Evolutionary conservation across 2,888 invertebrate species (phyloP).

Genomic region (Marasmarcha lunaedactyla): DNA sequence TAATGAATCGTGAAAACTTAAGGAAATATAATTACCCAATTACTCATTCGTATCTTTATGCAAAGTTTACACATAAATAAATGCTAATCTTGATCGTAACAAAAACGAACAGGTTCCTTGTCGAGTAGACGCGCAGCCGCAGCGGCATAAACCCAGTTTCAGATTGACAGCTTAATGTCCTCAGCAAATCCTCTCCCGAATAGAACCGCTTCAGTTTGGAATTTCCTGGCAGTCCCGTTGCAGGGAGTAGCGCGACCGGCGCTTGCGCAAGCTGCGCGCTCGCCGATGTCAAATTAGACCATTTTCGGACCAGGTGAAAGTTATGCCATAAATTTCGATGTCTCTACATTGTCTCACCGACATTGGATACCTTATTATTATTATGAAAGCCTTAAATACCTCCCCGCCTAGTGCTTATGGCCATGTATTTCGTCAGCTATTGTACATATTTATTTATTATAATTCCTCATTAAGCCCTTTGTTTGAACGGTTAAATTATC

Average conservation of each 20-base stretch:
- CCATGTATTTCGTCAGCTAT: no score
- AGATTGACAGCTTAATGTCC: conserved; percentile 1
- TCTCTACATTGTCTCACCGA: conserved; percentile 19
- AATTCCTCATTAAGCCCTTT: no score
- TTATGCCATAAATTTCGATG: conserved; percentile 34
- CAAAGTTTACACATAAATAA: no score
- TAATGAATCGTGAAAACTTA: no score
- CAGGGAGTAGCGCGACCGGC: conserved; percentile 6
- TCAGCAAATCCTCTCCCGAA: conserved; percentile 17
- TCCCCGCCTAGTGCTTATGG: background rate
- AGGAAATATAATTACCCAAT: no score
- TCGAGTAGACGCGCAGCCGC: no score
- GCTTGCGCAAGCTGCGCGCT: conserved; percentile 24
- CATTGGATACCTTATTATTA: conserved; percentile 1
- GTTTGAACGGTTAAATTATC: no score
- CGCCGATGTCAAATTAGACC: conserved; percentile 44
- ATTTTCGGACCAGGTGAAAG: conserved; percentile 48
- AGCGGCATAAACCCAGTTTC: no score
- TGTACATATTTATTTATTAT: no score
- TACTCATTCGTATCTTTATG: no score
- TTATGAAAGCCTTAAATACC: background rate
- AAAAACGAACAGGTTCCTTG: no score
- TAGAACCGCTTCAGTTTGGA: conserved; percentile 31
- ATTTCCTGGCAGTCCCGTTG: conserved; percentile 26
- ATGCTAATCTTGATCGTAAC: no score